phyloP scores from a whole-genome alignment of 2,888 invertebrate genomes.

The Clanis bilineata region DNA sequence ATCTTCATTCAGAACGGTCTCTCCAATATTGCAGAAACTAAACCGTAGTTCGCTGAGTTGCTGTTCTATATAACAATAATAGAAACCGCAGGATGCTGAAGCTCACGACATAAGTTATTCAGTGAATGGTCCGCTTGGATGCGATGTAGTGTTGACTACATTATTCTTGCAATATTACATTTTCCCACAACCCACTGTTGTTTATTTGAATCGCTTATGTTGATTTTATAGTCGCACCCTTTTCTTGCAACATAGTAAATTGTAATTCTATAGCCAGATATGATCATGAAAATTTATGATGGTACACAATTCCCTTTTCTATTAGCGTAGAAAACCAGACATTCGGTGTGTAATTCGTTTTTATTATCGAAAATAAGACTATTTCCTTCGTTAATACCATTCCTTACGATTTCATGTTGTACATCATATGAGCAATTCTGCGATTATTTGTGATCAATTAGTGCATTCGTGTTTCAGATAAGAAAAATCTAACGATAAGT shows the following conservation, averaged over 20 bases:
- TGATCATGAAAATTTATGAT: not conserved
- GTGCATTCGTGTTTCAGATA: too few relatives aligned
- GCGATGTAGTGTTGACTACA: not conserved
- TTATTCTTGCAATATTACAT: constrained; percentile 4
- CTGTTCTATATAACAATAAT: not conserved
- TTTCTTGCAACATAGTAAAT: not conserved
- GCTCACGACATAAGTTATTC: constrained; percentile 9
- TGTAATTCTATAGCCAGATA: not conserved
- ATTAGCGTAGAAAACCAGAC: too few relatives aligned
- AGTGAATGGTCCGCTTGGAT: not conserved
- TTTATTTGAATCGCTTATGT: not conserved
- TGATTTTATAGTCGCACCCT: not conserved
- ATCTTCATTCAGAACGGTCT: not conserved
- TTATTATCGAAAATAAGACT: too few relatives aligned
- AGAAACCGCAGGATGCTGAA: not conserved
- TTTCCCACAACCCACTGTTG: not conserved
- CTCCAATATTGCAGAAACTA: not conserved
- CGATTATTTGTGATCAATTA: too few relatives aligned
- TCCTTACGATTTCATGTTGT: too few relatives aligned
- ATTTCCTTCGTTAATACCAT: too few relatives aligned
- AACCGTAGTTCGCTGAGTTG: not conserved
- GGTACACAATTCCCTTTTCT: not conserved
- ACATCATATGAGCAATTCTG: too few relatives aligned
- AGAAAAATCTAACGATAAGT: too few relatives aligned
- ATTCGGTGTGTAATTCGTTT: too few relatives aligned